Conservation (phyloP, 1,140 invertebrate species). For the Dermatophagoides farinae region DNA sequence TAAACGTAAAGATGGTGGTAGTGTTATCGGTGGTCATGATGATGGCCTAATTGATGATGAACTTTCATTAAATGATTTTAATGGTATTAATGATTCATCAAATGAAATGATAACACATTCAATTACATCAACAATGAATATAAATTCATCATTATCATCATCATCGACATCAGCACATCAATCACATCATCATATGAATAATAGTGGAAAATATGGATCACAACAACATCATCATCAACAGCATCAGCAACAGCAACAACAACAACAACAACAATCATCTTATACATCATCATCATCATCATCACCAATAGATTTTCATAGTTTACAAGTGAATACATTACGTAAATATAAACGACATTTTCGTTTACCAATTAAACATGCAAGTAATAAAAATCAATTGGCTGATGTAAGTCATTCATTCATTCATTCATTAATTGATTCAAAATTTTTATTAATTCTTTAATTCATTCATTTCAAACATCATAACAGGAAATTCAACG, state of each 20-base stretch:
- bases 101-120: not conserved
- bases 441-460: not conserved
- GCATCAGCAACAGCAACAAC: no score
- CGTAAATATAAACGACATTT: conserved; percentile 78
- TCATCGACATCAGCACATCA: no score
- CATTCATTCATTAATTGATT: conserved; percentile 2
- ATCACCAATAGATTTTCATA: conserved; percentile 51
- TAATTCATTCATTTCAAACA: not conserved
- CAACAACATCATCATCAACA: no score
- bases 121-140: not conserved
- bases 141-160: not conserved
- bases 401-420: conserved; percentile 56
- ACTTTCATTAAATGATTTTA: conserved; percentile 35
- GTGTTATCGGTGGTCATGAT: conserved; percentile 39
- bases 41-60: conserved; percentile 40
- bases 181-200: not conserved
- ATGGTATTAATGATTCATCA: not conserved
- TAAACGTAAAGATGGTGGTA: conserved; percentile 52
- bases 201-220: not conserved
- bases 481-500: conserved; percentile 35
- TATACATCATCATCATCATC: not conserved
- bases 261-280: no score
- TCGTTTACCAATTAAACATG: conserved; percentile 68
- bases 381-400: conserved; percentile 78
- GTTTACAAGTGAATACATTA: conserved; percentile 76